phyloP scores from a whole-genome alignment of 2,113 vertebrate species.

The Electrona antarctica region DNA sequence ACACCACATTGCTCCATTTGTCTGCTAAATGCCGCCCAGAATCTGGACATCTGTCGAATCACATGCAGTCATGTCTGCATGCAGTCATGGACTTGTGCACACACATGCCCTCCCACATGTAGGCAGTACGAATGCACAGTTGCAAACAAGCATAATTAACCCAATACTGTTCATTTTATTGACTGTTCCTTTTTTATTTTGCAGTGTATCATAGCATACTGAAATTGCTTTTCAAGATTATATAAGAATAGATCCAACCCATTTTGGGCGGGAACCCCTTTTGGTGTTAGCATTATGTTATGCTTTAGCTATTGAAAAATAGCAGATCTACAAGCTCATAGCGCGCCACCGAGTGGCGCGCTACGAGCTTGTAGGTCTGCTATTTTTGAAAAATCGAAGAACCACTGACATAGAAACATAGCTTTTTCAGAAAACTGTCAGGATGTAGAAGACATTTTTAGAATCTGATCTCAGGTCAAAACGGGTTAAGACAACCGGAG shows the following conservation, averaged over 20 bases:
- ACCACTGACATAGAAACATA: too few relatives aligned
- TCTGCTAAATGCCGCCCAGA: neutral
- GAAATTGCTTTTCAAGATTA: conserved; percentile 20
- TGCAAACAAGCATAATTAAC: conserved; percentile 14
- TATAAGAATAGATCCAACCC: conserved; percentile 40
- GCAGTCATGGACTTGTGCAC: neutral
- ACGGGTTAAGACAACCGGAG: conserved; percentile 45
- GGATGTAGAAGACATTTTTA: too few relatives aligned
- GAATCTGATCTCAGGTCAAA: too few relatives aligned
- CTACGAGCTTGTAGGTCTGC: too few relatives aligned
- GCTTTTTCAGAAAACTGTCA: too few relatives aligned
- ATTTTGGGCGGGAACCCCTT: too few relatives aligned
- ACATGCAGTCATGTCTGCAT: neutral
- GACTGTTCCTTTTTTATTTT: conserved; percentile 16
- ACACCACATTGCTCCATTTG: neutral
- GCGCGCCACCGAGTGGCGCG: too few relatives aligned
- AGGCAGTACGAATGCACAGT: neutral
- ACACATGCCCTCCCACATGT: neutral
- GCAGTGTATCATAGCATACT: conserved; percentile 14
- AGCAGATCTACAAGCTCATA: too few relatives aligned
- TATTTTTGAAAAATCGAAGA: too few relatives aligned
- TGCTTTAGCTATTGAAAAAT: too few relatives aligned
- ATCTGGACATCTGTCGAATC: conserved; percentile 4
- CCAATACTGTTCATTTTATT: neutral
- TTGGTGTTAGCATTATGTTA: too few relatives aligned